phyloP scores from a whole-genome alignment of 2,888 invertebrate species.

The Erannis defoliaria region DNA sequence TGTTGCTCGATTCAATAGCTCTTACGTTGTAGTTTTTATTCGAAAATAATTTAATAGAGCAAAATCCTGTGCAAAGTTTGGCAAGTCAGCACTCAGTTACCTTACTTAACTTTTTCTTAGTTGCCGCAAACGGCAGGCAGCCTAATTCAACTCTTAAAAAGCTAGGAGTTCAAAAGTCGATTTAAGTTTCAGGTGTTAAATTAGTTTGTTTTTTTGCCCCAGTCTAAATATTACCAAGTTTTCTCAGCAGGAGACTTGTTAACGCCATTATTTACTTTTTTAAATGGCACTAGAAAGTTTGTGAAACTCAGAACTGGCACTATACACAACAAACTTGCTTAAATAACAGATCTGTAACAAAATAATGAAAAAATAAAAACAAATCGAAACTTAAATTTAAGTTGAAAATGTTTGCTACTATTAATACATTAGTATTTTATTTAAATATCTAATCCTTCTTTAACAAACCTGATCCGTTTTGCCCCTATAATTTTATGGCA shows the following conservation, averaged over 20 bases:
- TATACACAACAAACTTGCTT: neutral
- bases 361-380: too few relatives aligned
- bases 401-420: too few relatives aligned
- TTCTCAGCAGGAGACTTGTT: neutral
- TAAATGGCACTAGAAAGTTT: neutral
- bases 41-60: conserved; percentile 26
- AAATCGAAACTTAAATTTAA: too few relatives aligned
- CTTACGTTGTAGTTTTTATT: conserved; percentile 10
- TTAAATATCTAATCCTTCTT: too few relatives aligned
- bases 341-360: too few relatives aligned
- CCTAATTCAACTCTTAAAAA: conserved; percentile 32
- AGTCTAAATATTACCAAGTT: conserved; percentile 13
- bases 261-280: conserved; percentile 1
- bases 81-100: conserved; percentile 11
- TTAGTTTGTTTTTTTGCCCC: conserved; percentile 24
- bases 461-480: too few relatives aligned
- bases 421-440: too few relatives aligned
- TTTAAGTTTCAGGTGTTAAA: conserved; percentile 40
- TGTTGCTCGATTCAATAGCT: conserved; percentile 14
- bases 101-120: conserved; percentile 21
- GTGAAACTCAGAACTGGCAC: neutral
- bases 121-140: conserved; percentile 21
- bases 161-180: conserved; percentile 35
- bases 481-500: neutral
- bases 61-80: conserved; percentile 26